These are phyloP conservation scores for Sepioteuthis lessoniana DNA, from an alignment of 2,888 invertebrate species.

Conservation along the genomic window DNA sequence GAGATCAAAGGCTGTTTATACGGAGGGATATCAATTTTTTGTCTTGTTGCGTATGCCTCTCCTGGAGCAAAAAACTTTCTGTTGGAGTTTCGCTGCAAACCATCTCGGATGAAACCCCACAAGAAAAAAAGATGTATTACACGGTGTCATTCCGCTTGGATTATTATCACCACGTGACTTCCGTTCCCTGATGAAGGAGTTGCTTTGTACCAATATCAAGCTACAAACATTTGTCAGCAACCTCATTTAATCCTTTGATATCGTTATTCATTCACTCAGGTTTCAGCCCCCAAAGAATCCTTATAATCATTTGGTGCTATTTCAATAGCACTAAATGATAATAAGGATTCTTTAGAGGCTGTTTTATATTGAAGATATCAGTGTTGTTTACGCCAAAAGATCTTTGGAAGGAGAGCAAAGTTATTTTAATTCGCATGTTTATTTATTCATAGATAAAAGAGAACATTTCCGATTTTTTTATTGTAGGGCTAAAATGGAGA, in stretches of 20 bases:
- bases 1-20: not conserved
- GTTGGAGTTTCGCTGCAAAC: not conserved
- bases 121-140: not conserved
- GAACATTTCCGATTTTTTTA: too few relatives aligned
- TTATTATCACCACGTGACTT: not conserved
- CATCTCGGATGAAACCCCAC: not conserved
- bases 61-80: not conserved
- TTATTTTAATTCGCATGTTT: too few relatives aligned
- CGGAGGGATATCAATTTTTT: not conserved
- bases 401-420: too few relatives aligned
- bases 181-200: slow-evolving; percentile 33
- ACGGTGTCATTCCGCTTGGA: not conserved
- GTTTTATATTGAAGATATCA: too few relatives aligned
- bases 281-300: too few relatives aligned
- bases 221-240: not conserved
- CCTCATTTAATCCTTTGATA: not conserved
- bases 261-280: not conserved
- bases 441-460: too few relatives aligned
- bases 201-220: not conserved
- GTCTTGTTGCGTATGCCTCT: not conserved
- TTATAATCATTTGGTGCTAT: too few relatives aligned
- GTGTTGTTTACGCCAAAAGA: too few relatives aligned
- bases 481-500: too few relatives aligned
- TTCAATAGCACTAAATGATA: not conserved
- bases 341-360: too few relatives aligned